Percentiles rank a stretch among this genome's conserved stretches.
phyloP scores from a whole-genome alignment of 2,113 vertebrate genomes.

The Bufo bufo region DNA sequence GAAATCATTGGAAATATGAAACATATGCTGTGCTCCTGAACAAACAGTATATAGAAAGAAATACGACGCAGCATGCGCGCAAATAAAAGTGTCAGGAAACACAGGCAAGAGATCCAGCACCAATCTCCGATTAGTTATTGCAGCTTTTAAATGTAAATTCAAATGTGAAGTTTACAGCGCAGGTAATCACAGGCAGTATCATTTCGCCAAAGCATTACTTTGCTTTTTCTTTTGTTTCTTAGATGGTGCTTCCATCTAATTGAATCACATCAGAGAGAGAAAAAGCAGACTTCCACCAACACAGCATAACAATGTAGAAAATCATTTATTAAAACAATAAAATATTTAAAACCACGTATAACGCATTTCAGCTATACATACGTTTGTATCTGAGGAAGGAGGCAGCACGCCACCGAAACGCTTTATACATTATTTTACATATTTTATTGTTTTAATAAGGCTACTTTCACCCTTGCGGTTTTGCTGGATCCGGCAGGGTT shows the following conservation, averaged over 20 bases:
- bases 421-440: too few species aligned
- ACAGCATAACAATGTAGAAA: too few species aligned
- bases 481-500: too few species aligned
- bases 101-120: background rate
- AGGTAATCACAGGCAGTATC: background rate
- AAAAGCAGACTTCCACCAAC: too few species aligned
- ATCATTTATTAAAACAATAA: too few species aligned
- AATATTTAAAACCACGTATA: too few species aligned
- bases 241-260: background rate
- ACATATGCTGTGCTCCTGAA: slow-evolving; percentile 51
- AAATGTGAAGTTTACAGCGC: background rate
- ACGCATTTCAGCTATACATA: too few species aligned
- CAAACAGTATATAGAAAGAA: slow-evolving; percentile 7
- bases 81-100: slow-evolving; percentile 13
- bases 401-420: too few species aligned
- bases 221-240: background rate
- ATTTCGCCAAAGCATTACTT: slow-evolving; percentile 1
- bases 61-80: background rate
- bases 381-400: too few species aligned
- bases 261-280: too few species aligned
- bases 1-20: slow-evolving; percentile 53
- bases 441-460: too few species aligned
- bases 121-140: slow-evolving; percentile 21
- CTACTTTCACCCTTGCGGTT: too few species aligned
- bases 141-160: background rate